A percentile compares a stretch with the other conserved stretches of the same genome.
Evolutionary conservation across 1,140 invertebrate genomes (phyloP).

Genomic region (Eufriesea mexicana): DNA sequence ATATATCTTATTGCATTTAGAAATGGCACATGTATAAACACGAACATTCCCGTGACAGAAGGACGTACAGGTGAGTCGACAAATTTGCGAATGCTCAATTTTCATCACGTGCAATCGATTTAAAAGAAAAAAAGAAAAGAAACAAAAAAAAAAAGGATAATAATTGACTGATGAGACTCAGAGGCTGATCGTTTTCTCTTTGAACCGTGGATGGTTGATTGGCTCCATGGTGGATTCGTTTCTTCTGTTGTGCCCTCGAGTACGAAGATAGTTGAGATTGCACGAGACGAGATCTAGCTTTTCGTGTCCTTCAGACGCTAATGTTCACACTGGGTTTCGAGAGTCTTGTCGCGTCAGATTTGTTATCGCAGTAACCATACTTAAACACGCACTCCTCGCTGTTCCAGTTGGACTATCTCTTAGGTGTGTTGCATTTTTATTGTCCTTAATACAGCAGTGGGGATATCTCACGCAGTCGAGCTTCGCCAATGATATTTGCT

Average conservation of each 20-base stretch:
- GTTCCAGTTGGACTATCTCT: too few species aligned
- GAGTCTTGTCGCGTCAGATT: too few species aligned
- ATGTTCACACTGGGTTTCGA: too few species aligned
- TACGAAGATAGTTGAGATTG: too few species aligned
- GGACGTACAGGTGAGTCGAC: constrained; percentile 1
- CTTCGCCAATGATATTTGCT: too few species aligned
- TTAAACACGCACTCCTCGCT: too few species aligned
- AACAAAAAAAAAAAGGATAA: not conserved
- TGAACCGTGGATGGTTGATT: not conserved
- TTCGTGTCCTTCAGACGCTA: too few species aligned
- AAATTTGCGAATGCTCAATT: constrained; percentile 59
- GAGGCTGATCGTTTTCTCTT: constrained; percentile 44
- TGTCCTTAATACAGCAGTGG: too few species aligned
- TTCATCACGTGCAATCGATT: constrained; percentile 47
- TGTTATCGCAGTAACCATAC: too few species aligned
- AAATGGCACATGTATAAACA: not conserved
- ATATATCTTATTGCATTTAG: constrained; percentile 26
- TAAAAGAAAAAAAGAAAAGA: constrained; percentile 2
- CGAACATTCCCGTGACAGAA: constrained; percentile 18
- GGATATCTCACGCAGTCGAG: too few species aligned
- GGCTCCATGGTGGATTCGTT: constrained; percentile 26
- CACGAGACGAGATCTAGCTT: too few species aligned
- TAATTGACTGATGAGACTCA: constrained; percentile 49
- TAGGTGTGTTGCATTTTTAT: too few species aligned
- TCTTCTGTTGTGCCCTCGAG: not conserved